Evolutionary conservation across 2,888 invertebrate genomes (phyloP), one percentile per base, ranked within the genome.

Genomic region (Drosophila parthenogenetica): DNA sequence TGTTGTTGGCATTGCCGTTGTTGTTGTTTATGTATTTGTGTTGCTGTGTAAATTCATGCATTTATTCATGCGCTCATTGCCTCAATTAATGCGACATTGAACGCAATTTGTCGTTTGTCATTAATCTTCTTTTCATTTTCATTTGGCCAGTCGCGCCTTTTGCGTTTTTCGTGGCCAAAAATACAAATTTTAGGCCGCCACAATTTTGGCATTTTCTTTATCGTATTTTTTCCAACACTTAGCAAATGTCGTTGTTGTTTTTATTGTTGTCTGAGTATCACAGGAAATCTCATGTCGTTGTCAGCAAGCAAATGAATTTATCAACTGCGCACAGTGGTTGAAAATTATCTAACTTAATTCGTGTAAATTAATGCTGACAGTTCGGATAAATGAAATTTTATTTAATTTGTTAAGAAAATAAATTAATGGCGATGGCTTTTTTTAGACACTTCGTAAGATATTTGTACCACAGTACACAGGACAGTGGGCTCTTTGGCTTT

Each of bases 81-180:
- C 83, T 87, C 86, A 90, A 88, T 88, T 90, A 88, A 90, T 87
- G 81, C 78, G 89, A 81, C 90, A 89, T 90, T 90, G 87, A 77
- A 76, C 90, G 86, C 89, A 87, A 86, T 90, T 88, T 89, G 89
- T 77, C 87, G 76, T 83, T 77, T 73, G 85, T 74, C 89, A 90
- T 88, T 90, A 90, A 90, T 88, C 89, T 90, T 85, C 79, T 77
- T 79, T 81, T 68, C 62, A 67, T 67, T 84, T 72, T 62, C 61
- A 59, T 67, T 74, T 48, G 37, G 65, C 61, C 75, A 46, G 61
- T 65, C 71, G 68, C 60, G 59, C 69, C 62, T 69, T 76, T 63
- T 63, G 63, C 63, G 29, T 51, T 63, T 66, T 45, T 13, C 29
- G 29, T 63, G 54, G 51, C 69, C 57, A 58, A 64, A 35, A 73